Percentiles rank a stretch among this genome's conserved stretches.
phyloP scores from a whole-genome alignment of 2,797 vertebrate genomes.

The Bradypus variegatus region DNA sequence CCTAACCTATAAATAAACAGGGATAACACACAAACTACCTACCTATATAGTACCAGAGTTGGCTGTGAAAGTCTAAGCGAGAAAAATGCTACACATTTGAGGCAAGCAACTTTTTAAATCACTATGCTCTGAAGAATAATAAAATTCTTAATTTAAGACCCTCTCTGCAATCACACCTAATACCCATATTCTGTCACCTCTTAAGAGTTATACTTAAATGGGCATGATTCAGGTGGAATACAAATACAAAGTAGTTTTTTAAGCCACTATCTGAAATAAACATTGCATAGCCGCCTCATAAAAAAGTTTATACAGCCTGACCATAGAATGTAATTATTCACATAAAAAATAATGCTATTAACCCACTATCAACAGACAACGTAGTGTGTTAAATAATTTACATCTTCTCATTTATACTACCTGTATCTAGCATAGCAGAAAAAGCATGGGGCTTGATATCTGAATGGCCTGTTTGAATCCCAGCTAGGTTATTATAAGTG shows the following conservation, averaged over 20 bases:
- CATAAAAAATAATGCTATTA: background rate
- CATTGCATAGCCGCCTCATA: background rate
- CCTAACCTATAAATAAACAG: background rate
- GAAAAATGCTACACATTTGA: background rate
- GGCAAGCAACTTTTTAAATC: background rate
- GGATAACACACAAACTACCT: background rate
- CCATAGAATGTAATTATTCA: background rate
- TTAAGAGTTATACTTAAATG: background rate
- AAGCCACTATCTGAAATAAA: background rate
- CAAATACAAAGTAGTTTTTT: background rate
- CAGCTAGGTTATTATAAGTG: background rate
- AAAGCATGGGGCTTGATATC: background rate
- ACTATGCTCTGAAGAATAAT: background rate
- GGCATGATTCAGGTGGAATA: background rate
- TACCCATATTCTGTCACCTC: background rate
- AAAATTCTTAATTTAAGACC: background rate
- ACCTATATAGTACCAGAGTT: background rate
- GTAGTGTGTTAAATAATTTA: background rate
- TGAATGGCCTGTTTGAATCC: background rate
- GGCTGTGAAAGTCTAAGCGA: background rate
- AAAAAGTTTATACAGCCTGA: background rate
- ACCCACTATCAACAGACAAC: background rate
- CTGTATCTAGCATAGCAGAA: background rate
- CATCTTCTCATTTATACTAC: background rate
- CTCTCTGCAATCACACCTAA: background rate